phyloP scores from a whole-genome alignment of 2,888 invertebrate genomes.

The Eilema caniola region DNA sequence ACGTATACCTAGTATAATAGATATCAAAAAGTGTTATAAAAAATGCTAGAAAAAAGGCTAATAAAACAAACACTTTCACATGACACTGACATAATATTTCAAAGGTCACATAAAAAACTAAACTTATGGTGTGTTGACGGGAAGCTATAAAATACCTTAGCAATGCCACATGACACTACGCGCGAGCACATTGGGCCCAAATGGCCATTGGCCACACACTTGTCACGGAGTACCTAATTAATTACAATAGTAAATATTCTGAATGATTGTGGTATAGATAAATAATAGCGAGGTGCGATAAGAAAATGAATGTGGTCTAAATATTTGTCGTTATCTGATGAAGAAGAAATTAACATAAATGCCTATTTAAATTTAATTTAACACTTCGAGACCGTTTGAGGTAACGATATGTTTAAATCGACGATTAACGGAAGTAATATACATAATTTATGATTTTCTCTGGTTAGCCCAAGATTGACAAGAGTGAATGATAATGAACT shows the following conservation, averaged over 20 bases:
- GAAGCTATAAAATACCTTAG: conserved; percentile 56
- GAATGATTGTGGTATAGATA: conserved; percentile 22
- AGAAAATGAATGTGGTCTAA: conserved; percentile 19
- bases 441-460: not conserved
- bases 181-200: conserved; percentile 18
- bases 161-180: conserved; percentile 46
- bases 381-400: not conserved
- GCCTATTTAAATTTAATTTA: conserved; percentile 43
- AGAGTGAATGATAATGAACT: not conserved
- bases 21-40: not conserved
- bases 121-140: conserved; percentile 50
- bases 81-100: conserved; percentile 13
- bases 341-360: conserved; percentile 20
- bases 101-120: conserved; percentile 31
- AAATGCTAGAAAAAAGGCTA: too few species aligned
- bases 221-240: conserved; percentile 42
- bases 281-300: conserved; percentile 26
- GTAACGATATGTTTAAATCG: not conserved
- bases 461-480: not conserved
- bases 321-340: conserved; percentile 16
- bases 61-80: conserved; percentile 15
- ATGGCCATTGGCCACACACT: conserved; percentile 38
- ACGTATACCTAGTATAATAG: too few species aligned
- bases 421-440: not conserved
- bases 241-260: conserved; percentile 48